Conservation (phyloP, 2,113 vertebrate genomes). For the Onychostruthus taczanowskii region DNA sequence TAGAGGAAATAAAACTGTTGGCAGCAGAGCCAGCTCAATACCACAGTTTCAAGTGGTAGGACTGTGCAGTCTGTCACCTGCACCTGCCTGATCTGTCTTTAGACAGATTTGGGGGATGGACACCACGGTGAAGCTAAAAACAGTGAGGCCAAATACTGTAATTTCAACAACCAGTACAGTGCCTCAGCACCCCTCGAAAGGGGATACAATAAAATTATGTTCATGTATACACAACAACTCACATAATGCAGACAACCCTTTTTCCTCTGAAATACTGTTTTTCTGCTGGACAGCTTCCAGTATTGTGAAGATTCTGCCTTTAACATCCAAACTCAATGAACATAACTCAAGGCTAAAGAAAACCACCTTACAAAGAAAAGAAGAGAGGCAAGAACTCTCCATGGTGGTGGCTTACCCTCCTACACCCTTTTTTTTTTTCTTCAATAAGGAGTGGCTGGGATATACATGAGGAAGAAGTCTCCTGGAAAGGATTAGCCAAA, state of each 20-base stretch:
- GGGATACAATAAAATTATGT: not conserved
- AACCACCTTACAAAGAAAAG: not conserved
- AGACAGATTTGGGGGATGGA: not conserved
- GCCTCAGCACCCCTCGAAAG: not conserved
- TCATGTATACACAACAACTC: not conserved
- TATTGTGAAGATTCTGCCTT: not conserved
- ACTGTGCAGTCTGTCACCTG: not conserved
- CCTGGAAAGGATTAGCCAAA: not conserved
- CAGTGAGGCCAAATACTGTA: not conserved
- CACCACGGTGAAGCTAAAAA: not conserved
- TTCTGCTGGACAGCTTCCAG: not conserved
- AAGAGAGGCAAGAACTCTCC: not conserved
- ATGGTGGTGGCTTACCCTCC: not conserved
- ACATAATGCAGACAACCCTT: not conserved
- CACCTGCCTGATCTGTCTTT: not conserved
- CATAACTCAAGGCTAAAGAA: not conserved
- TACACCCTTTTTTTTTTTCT: fast-evolving
- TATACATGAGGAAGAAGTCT: not conserved
- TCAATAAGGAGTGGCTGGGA: not conserved
- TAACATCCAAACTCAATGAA: not conserved
- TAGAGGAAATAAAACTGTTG: not conserved
- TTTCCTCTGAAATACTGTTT: not conserved
- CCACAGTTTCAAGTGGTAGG: not conserved
- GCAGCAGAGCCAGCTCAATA: not conserved
- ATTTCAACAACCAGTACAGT: not conserved